Base-by-base conservation (phyloP, 2,113 vertebrate genomes). In the Vimba vimba region DNA sequence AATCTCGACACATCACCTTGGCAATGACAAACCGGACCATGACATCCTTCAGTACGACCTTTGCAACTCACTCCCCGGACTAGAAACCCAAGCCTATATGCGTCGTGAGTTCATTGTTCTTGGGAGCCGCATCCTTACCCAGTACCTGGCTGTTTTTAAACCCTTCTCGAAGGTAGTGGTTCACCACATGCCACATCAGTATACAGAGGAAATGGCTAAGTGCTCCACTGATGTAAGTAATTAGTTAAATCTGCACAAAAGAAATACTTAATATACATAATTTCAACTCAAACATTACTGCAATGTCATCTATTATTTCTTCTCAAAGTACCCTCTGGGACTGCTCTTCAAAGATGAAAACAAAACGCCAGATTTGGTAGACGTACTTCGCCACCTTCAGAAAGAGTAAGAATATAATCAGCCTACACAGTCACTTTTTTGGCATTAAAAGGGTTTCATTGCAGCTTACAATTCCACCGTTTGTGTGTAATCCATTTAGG, bases 261-360 rank as follows among this genome's bases (percentile, higher is more conserved):
- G 12, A 50, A 50, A 12, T 13, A 4, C 47, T 47, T 12, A 47
- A 50, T 50, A 50, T 12, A 50, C 12, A 13, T 50, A 50, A 50
- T 50, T 50, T 13, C 47, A 13, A 13, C 12, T 50, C 47, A 4
- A 15, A 50, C 12, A 50, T 50, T 50, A 50, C 47, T 50, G 4
- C 12, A 50, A 50, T 50, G 12, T 13, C 47, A 50, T 50, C 0
- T 50, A 50, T 13, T 50, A 50, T 50, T 50, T 50, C 12, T 15
- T 50, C 12, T 50, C 12, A 50, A 50, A 50, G 82, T 68, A 73
- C 47, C 43, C 82, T 9, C 30, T 74, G 12, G 82, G 82, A 39
- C 45, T 83, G 10, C 45, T 83, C 13, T 83, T 83, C 50, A 83
- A 83, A 83, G 30, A 83, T 57, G 68, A 83, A 3, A 83, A 83